Evolutionary conservation across 2,113 vertebrate species (phyloP).

Genomic region (Mustelus asterias): DNA sequence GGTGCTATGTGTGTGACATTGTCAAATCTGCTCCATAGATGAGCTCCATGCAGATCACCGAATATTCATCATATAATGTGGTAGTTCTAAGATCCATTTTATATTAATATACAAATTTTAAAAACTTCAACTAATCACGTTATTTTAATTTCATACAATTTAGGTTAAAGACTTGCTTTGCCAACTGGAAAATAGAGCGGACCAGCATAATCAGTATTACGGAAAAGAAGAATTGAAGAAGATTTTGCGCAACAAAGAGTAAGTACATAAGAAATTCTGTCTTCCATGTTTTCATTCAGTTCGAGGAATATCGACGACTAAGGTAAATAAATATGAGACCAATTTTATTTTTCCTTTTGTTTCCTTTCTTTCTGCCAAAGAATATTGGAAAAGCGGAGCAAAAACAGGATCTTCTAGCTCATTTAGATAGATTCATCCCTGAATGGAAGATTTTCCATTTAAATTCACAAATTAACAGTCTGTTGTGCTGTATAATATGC

Average conservation of each 20-base stretch:
- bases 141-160: background rate
- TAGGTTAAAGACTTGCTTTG: background rate
- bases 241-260: background rate
- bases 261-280: background rate
- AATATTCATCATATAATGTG: background rate
- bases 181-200: background rate
- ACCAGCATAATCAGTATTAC: background rate
- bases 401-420: background rate
- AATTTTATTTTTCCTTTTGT: background rate
- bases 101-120: background rate
- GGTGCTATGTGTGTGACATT: too few relatives aligned
- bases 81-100: background rate
- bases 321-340: background rate
- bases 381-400: background rate
- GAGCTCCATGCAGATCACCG: background rate
- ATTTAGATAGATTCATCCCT: background rate
- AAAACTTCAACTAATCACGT: background rate
- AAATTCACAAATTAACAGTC: background rate
- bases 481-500: background rate
- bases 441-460: background rate
- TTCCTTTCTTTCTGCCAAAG: background rate
- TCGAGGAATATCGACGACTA: background rate
- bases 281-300: background rate
- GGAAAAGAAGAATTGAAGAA: background rate
- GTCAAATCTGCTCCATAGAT: background rate